phyloP scores from a whole-genome alignment of 2,113 vertebrate genomes.

The Nothobranchius kuhntae region DNA sequence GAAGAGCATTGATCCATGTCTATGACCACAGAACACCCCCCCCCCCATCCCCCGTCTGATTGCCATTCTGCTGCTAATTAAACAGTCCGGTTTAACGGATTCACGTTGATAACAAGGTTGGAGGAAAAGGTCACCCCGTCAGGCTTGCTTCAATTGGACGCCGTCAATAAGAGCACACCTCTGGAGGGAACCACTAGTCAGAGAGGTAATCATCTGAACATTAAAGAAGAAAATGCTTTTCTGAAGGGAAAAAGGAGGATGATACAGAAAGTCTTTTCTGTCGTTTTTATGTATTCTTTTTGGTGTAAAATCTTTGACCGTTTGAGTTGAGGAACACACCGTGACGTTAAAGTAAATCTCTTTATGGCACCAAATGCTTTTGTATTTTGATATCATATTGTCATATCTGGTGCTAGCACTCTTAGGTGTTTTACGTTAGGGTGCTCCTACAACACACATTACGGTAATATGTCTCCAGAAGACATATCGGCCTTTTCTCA shows the following conservation, averaged over 20 bases:
- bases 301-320: slow-evolving; percentile 1
- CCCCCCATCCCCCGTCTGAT: slow-evolving; percentile 53
- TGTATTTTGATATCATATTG: too few species aligned
- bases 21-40: slow-evolving; percentile 37
- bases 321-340: not conserved
- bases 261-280: not conserved
- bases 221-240: slow-evolving; percentile 4
- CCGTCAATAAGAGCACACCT: slow-evolving; percentile 42
- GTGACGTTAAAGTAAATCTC: too few species aligned
- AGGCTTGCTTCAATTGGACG: slow-evolving; percentile 41
- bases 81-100: slow-evolving; percentile 67
- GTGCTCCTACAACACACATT: too few species aligned
- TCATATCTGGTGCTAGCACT: too few species aligned
- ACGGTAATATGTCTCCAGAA: too few species aligned
- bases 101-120: slow-evolving; percentile 60
- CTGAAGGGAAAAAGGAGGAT: not conserved
- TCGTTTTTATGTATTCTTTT: not conserved
- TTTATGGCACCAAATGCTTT: too few species aligned
- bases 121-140: slow-evolving; percentile 67
- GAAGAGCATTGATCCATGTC: slow-evolving; percentile 69
- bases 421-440: too few species aligned
- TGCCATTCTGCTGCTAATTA: slow-evolving; percentile 67
- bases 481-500: too few species aligned
- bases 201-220: slow-evolving; percentile 20
- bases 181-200: slow-evolving; percentile 35